Percentiles rank a stretch among this genome's conserved stretches.
Conservation (phyloP, 2,888 invertebrate genomes). For the Cheilosia soror region DNA sequence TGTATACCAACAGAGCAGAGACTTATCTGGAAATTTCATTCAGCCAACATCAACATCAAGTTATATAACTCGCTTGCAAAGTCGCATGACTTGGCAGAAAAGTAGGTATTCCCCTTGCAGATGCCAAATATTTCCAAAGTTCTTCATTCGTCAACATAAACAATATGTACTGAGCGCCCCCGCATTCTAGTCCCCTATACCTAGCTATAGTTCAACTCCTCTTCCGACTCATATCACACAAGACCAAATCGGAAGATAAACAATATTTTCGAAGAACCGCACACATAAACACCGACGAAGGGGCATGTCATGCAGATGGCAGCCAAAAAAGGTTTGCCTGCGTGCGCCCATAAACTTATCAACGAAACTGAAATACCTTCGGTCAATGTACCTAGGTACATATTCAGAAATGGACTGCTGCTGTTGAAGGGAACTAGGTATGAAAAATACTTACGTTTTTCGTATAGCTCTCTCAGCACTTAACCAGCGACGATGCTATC, state of each 20-base stretch:
- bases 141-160: not conserved
- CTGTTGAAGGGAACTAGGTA: not conserved
- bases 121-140: not conserved
- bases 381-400: not conserved
- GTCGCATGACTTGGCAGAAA: not conserved
- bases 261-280: not conserved
- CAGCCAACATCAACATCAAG: not conserved
- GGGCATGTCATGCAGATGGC: not conserved
- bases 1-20: not conserved
- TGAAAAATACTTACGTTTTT: conserved; percentile 35
- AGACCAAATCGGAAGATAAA: not conserved
- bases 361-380: conserved; percentile 23
- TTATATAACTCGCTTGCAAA: not conserved
- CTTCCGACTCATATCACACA: not conserved
- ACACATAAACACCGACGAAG: not conserved
- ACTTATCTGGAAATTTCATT: not conserved
- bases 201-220: not conserved
- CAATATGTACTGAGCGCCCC: not conserved
- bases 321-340: not conserved
- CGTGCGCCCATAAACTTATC: not conserved
- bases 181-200: no score
- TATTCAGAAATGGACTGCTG: not conserved
- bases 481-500: conserved; percentile 36
- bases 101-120: not conserved
- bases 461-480: not conserved